Evolutionary conservation across 2,888 invertebrate species (phyloP).

Genomic region (Thelaira solivaga): DNA sequence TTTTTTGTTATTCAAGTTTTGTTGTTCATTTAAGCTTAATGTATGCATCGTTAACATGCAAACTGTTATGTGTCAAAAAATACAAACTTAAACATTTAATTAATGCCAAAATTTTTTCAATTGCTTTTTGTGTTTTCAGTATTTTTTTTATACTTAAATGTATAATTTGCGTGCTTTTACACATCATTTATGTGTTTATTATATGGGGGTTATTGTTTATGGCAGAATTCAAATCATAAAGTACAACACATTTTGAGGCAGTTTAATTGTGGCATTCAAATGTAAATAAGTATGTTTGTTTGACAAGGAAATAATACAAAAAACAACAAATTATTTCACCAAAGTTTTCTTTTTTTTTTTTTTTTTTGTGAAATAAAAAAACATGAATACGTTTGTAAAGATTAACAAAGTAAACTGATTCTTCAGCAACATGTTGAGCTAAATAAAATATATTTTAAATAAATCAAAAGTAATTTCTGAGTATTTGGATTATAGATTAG

Average conservation of each 20-base stretch:
- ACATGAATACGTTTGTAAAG: no score
- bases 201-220: not conserved
- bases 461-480: no score
- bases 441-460: not conserved
- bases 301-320: not conserved
- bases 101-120: constrained; percentile 48
- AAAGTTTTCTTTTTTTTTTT: no score
- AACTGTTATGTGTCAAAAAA: constrained; percentile 58
- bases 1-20: not conserved
- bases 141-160: constrained; percentile 41
- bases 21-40: constrained; percentile 27
- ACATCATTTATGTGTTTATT: constrained; percentile 31
- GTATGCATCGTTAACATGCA: constrained; percentile 59
- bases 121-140: constrained; percentile 23
- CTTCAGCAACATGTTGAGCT: no score
- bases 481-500: no score
- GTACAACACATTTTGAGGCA: constrained; percentile 29
- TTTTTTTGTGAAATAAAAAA: no score
- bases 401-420: no score
- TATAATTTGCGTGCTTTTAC: constrained; percentile 55
- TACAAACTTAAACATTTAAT: constrained; percentile 61
- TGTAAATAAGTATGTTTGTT: constrained; percentile 3
- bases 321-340: not conserved
- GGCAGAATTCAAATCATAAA: not conserved
- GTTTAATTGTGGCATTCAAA: constrained; percentile 19